phyloP scores from a whole-genome alignment of 2,113 vertebrate species.

The Ailurus styani region DNA sequence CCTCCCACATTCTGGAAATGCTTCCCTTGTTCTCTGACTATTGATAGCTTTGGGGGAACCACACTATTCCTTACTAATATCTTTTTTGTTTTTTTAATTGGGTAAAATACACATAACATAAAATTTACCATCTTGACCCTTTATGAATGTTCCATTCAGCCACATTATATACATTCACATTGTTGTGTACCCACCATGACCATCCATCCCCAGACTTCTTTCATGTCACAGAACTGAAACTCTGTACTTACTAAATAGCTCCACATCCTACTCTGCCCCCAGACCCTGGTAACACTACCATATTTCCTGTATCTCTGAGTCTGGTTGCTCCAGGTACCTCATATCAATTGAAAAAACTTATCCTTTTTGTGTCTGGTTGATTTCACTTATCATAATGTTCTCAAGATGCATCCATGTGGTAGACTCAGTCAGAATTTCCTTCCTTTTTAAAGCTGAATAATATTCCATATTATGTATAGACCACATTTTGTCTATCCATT shows the following conservation, averaged over 20 bases:
- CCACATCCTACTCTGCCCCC: background rate
- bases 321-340: too few species aligned
- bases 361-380: background rate
- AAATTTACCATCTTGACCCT: background rate
- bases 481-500: background rate
- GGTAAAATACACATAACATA: background rate
- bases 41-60: background rate
- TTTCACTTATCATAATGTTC: background rate
- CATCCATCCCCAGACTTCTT: background rate
- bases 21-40: background rate
- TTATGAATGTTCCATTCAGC: background rate
- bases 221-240: background rate
- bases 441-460: background rate
- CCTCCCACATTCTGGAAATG: background rate
- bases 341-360: background rate
- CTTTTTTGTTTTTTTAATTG: background rate
- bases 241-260: background rate
- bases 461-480: background rate
- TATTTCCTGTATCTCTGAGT: background rate
- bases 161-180: background rate
- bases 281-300: accelerated
- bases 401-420: too few species aligned
- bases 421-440: background rate
- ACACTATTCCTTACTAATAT: background rate
- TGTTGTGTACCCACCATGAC: background rate